These are phyloP conservation scores for Galerucella nymphaeae DNA, from an alignment of 2,888 invertebrate genomes.

Conservation along the genomic window DNA sequence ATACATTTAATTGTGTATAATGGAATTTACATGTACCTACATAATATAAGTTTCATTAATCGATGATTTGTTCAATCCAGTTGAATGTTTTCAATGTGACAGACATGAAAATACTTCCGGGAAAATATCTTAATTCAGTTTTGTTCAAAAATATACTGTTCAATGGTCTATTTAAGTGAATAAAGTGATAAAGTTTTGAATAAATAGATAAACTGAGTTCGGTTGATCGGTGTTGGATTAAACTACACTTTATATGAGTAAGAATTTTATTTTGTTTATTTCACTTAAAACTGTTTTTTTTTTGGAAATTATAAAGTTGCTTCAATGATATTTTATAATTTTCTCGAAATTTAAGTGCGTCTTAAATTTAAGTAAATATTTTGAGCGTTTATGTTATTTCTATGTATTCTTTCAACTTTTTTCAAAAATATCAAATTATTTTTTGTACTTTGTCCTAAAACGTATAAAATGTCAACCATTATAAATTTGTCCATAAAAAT, in stretches of 20 bases:
- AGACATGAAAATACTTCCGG: conserved; percentile 1
- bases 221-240: background rate
- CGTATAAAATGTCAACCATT: too few species aligned
- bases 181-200: background rate
- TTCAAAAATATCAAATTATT: too few species aligned
- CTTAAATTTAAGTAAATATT: too few species aligned
- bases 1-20: conserved; percentile 27
- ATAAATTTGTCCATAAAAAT: too few species aligned
- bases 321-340: too few species aligned
- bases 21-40: conserved; percentile 24
- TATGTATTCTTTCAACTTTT: too few species aligned
- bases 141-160: background rate
- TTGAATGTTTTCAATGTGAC: conserved; percentile 9
- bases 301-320: too few species aligned
- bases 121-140: background rate
- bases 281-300: too few species aligned
- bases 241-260: conserved; percentile 17
- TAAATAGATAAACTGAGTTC: background rate
- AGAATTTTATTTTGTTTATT: background rate
- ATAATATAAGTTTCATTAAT: conserved; percentile 21
- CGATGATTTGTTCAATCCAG: conserved; percentile 4
- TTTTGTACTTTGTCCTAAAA: too few species aligned
- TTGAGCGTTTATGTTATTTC: too few species aligned
- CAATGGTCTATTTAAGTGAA: background rate
- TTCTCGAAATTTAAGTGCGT: too few species aligned